Evolutionary conservation across 2,888 invertebrate genomes (phyloP), one percentile per base, ranked within the genome.

Genomic region (Melieria picta): DNA sequence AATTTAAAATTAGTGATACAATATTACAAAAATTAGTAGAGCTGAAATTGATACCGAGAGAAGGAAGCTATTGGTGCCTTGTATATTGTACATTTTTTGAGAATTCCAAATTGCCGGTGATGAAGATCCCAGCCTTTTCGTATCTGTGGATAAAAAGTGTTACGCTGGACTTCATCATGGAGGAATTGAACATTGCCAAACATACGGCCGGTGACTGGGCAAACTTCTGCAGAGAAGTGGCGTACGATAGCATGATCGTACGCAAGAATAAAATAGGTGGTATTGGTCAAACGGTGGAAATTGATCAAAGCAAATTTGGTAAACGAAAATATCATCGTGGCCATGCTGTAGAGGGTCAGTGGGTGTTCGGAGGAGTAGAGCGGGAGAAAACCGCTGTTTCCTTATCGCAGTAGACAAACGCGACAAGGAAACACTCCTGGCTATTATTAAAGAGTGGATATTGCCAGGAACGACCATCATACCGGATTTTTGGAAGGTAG

Each of bases 291-390:
- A 46, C 13, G 5, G 63, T 63, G 4, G 63, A 63, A 47, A 62
- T 69, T 7, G 70, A 70, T 42, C 65, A 65, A 50, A 46, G 55
- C 7, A 65, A 70, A 52, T 65, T 70, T 9, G 70, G 65, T 0
- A 30, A 45, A 11, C n/a, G 65, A 4, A 66, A 71, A 48, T 66
- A 66, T 13, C 60, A 71, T 16, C 11, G 63, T 1, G 67, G 71
- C 5, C 67, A 71, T 16, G 30, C 50, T 7, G 71, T 64, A 5
- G 63, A 71, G 11, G 67, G 71, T 10, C 71, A 67, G 42, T 71
- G 71, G 63, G 56, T 71, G n/a, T 71, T 71, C 30, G 71, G 66
- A 2, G 71, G 62, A 3, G 61, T 71, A 3, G 71, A 65, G 42
- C 45, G 71, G 13, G 10, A 6, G 7, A 65, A 13, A 62, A 62